Percentiles rank a stretch among this genome's conserved stretches.
Conservation (phyloP, 2,113 vertebrate genomes). For the Pan paniscus region DNA sequence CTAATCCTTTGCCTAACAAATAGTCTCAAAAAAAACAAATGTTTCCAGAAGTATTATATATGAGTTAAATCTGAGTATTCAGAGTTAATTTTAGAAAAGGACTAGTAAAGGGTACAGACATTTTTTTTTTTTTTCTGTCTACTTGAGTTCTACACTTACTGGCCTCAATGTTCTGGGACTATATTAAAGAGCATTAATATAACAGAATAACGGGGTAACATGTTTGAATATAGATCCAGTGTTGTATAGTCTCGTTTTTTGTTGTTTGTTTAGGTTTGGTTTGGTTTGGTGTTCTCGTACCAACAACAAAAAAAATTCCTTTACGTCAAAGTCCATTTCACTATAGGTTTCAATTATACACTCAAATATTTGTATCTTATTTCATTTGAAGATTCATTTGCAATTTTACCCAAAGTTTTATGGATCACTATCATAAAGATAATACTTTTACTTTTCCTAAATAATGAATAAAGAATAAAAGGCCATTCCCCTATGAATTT, state of each 20-base stretch:
- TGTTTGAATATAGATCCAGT: not conserved
- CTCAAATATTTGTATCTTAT: not conserved
- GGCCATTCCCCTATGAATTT: not conserved
- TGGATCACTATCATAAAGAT: not conserved
- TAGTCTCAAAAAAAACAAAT: not conserved
- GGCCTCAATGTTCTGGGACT: not conserved
- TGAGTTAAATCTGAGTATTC: not conserved
- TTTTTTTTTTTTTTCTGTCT: not conserved
- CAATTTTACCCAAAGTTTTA: not conserved
- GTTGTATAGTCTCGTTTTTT: not conserved
- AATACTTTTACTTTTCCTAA: not conserved
- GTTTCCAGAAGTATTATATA: not conserved
- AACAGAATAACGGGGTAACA: not conserved
- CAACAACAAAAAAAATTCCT: not conserved
- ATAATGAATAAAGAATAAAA: not conserved
- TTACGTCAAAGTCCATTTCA: not conserved
- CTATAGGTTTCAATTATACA: not conserved
- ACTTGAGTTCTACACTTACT: not conserved
- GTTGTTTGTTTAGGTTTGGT: not conserved
- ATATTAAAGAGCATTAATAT: not conserved
- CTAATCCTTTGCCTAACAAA: not conserved
- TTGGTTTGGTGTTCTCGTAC: not conserved
- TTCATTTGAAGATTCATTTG: not conserved
- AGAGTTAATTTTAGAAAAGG: not conserved
- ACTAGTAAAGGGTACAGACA: not conserved